Percentiles rank a stretch among this genome's conserved stretches.
Conservation (phyloP, 2,888 invertebrate genomes). For the Dicycla oo region DNA sequence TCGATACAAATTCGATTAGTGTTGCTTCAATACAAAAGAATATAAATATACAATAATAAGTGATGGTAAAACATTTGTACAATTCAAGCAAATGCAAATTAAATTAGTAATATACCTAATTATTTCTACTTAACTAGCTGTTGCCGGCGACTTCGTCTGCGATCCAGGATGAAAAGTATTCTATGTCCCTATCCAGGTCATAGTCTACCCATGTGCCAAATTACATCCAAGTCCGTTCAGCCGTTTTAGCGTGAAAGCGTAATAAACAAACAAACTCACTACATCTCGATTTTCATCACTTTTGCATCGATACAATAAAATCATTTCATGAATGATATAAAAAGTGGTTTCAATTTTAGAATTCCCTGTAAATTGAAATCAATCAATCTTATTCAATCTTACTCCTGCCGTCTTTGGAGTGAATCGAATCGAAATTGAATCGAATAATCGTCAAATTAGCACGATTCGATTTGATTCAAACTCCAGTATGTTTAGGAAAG, state of each 20-base stretch:
- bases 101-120: slow-evolving; percentile 43
- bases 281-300: neutral
- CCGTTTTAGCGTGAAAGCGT: too few species aligned
- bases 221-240: too few species aligned
- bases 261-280: too few species aligned
- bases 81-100: slow-evolving; percentile 33
- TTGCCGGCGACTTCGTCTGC: too few species aligned
- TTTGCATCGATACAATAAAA: slow-evolving; percentile 44
- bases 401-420: neutral
- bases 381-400: too few species aligned
- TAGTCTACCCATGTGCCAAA: too few species aligned
- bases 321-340: slow-evolving; percentile 18
- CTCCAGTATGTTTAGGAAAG: too few species aligned
- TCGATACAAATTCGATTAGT: slow-evolving; percentile 12
- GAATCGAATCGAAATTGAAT: slow-evolving; percentile 14
- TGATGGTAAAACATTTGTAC: slow-evolving; percentile 32
- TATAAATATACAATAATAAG: slow-evolving; percentile 5
- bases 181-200: too few species aligned
- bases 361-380: slow-evolving; percentile 35
- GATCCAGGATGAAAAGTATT: too few species aligned
- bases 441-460: neutral
- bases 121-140: too few species aligned
- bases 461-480: neutral
- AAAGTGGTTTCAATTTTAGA: slow-evolving; percentile 7
- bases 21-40: neutral